Evolutionary conservation across 92 coral and sea anemone genomes (phyloP), one percentile per base, ranked within the genome.

Genomic region (Plumapathes pennacea): DNA sequence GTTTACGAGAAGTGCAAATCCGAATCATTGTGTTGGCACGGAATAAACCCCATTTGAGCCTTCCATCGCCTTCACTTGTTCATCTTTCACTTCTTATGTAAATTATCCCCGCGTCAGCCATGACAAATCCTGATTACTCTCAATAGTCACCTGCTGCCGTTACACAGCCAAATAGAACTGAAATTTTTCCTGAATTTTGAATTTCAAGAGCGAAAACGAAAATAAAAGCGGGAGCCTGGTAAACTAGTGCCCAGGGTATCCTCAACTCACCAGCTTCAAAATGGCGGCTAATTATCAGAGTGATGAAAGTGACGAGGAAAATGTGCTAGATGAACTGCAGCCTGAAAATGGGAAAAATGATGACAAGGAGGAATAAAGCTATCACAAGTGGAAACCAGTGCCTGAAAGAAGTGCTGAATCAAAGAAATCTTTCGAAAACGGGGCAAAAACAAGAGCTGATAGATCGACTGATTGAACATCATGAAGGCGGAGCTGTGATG

Each of bases 231-330:
- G 32, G 34, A 50, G 56, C 21, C 56, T 50, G 56, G 56, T 24
- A 50, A 50, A 50, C 56, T 50, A 50, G 56, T 50, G 56, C 56
- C 56, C 56, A 50, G 56, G n/a, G 3, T 50, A 4, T 50, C 56
- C 10, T 13, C 56, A 23, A 50, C n/a, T 34, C 40, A 34, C 40
- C n/a, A 34, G 40, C 40, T 34, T 34, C 40, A 34, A 34, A 34
- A 34, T 34, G 40, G 40, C 40, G 40, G 40, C 40, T 34, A 34
- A 21, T 23, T 50, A 50, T 36, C 32, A 50, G 30, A 50, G 56
- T 25, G 56, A 11, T 28, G 25, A 50, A 50, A 50, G 33, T 50
- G 56, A 50, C 10, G 56, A 50, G 29, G 56, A 50, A 50, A 50
- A 50, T 28, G 36, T 50, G 56, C 56, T 50, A 50, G 33, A 50